phyloP scores from a whole-genome alignment of 2,113 vertebrate genomes.

The Ibidorhyncha struthersii region DNA sequence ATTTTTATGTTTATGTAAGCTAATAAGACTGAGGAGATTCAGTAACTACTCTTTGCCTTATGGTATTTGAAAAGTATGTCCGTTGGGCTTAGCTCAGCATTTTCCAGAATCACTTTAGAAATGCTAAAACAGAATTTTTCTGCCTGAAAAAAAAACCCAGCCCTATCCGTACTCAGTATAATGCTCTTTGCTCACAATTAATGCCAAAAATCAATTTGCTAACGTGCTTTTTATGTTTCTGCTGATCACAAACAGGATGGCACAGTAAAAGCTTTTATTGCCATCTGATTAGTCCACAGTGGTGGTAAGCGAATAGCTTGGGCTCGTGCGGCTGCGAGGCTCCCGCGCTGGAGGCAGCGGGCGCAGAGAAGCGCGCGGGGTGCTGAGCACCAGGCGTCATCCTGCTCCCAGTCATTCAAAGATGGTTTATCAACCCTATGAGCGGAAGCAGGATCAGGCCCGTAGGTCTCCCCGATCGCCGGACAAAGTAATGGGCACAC shows the following conservation, averaged over 20 bases:
- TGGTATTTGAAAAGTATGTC: slow-evolving; percentile 41
- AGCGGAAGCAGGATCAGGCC: background rate
- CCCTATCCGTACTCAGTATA: background rate
- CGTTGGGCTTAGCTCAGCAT: slow-evolving; percentile 34
- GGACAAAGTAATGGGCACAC: accelerated
- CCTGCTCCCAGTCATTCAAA: background rate
- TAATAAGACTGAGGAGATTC: slow-evolving; percentile 75
- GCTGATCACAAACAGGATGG: slow-evolving; percentile 51
- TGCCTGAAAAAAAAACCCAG: background rate
- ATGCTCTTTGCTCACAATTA: slow-evolving; percentile 28
- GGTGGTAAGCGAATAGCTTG: background rate
- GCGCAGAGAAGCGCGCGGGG: too few species aligned
- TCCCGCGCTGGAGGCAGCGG: background rate
- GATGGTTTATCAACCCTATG: background rate
- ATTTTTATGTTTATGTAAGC: slow-evolving; percentile 77
- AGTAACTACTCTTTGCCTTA: slow-evolving; percentile 49
- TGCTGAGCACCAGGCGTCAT: background rate
- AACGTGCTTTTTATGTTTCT: slow-evolving; percentile 66
- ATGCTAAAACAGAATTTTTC: slow-evolving; percentile 39
- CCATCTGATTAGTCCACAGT: background rate
- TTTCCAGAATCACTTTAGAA: slow-evolving; percentile 30
- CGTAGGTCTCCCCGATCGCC: background rate
- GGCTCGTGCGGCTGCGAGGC: background rate
- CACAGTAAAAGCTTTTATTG: slow-evolving; percentile 52
- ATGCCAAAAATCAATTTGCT: slow-evolving; percentile 48